Evolutionary conservation across 2,113 vertebrate species (phyloP).

Genomic region (Thomomys bottae): DNA sequence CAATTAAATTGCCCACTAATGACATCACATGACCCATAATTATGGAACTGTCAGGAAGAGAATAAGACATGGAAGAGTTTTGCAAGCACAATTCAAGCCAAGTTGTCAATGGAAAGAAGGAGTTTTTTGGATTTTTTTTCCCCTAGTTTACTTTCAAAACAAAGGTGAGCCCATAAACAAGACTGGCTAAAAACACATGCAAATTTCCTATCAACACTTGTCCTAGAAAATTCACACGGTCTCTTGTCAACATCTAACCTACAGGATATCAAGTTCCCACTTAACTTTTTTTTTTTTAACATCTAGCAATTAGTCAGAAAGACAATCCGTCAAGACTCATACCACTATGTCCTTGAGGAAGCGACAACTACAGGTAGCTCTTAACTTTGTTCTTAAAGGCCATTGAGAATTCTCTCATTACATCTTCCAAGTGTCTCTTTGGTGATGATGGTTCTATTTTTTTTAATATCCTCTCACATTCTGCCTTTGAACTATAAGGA

Average conservation of each 20-base stretch:
- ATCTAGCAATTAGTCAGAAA: constrained; percentile 84
- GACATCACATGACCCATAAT: background rate
- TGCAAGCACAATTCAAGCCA: constrained; percentile 19
- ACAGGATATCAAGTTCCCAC: constrained; percentile 79
- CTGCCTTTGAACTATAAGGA: constrained; percentile 40
- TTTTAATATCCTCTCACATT: background rate
- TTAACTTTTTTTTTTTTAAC: constrained; percentile 81
- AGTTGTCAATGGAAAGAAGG: background rate
- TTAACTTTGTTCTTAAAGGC: constrained; percentile 80
- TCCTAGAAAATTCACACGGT: constrained; percentile 46
- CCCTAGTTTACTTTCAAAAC: constrained; percentile 49
- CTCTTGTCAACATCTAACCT: constrained; percentile 85
- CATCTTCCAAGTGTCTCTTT: constrained; percentile 64
- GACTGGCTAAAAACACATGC: background rate
- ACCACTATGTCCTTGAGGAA: constrained; percentile 77
- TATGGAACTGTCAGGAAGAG: constrained; percentile 21
- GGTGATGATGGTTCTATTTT: constrained; percentile 30
- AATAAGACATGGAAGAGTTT: constrained; percentile 35
- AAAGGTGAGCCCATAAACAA: constrained; percentile 21
- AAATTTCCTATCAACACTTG: constrained; percentile 59
- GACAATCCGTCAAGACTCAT: constrained; percentile 79
- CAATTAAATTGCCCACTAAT: background rate
- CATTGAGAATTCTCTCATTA: constrained; percentile 85
- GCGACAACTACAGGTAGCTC: constrained; percentile 79
- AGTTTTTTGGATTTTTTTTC: constrained; percentile 25